Evolutionary conservation across 2,888 invertebrate species (phyloP).

Genomic region (Linyphia triangularis): DNA sequence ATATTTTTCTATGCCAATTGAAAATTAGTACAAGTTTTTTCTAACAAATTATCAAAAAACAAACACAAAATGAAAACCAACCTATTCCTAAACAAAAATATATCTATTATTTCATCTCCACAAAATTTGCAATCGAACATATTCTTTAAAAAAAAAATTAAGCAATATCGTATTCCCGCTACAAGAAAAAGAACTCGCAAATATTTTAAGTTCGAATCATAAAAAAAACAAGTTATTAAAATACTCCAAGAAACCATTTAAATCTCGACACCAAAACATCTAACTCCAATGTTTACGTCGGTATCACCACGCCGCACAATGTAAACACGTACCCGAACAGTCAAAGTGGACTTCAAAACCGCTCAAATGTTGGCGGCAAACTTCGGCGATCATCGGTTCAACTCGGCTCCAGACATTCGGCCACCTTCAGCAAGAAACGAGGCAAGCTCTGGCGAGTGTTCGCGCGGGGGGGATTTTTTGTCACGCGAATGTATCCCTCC

Average conservation of each 20-base stretch:
- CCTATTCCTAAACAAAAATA: no score
- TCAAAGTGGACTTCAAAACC: conserved; percentile 33
- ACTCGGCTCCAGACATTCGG: neutral
- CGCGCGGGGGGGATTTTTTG: conserved; percentile 63
- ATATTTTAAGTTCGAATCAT: neutral
- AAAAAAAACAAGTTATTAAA: neutral
- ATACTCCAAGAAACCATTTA: neutral
- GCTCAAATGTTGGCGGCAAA: conserved; percentile 61
- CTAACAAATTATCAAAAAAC: no score
- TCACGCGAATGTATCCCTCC: conserved; percentile 66
- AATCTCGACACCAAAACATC: neutral
- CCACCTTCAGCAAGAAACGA: conserved; percentile 21
- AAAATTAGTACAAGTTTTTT: no score
- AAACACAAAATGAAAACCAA: no score
- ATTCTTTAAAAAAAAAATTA: no score
- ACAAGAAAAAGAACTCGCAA: neutral
- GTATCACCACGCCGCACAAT: conserved; percentile 3
- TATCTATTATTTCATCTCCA: no score
- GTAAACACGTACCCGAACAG: conserved; percentile 34
- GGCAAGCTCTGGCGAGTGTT: conserved; percentile 58
- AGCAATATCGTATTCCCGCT: no score
- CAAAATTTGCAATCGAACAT: no score
- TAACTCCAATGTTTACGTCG: neutral
- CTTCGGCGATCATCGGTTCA: conserved; percentile 40
- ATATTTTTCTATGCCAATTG: no score